phyloP scores from a whole-genome alignment of 35 echinoderm and acorn worm genomes.

The Apostichopus californicus region DNA sequence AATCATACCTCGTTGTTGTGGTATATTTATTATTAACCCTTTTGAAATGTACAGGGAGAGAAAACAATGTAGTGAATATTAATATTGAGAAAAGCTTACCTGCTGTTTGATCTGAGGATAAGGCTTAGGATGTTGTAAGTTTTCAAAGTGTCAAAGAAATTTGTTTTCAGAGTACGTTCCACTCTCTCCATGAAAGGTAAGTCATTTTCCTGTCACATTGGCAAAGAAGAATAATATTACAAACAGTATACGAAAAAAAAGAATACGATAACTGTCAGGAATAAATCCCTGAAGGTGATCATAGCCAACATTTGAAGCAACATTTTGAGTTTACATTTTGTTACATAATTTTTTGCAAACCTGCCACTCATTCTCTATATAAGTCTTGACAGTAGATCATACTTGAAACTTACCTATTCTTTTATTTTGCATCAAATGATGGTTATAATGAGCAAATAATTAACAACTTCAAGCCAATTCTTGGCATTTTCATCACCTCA shows the following conservation, averaged over 20 bases:
- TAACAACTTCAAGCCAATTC: no score
- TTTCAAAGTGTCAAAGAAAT: constrained; percentile 54
- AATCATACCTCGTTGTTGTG: no score
- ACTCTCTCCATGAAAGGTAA: constrained; percentile 67
- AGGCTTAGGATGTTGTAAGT: constrained; percentile 54
- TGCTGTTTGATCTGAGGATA: constrained; percentile 62
- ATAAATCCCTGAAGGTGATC: neutral
- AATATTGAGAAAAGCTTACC: constrained; percentile 30
- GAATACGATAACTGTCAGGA: neutral
- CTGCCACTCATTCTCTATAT: no score
- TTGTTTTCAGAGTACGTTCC: constrained; percentile 55
- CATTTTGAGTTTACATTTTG: neutral
- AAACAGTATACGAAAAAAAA: neutral
- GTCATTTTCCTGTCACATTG: constrained; percentile 15
- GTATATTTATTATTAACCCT: no score
- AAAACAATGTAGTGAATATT: no score
- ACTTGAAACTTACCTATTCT: no score
- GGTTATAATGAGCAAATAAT: no score
- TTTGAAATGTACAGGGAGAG: no score
- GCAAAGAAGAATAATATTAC: neutral
- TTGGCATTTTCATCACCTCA: no score
- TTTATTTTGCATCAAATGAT: no score
- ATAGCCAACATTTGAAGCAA: neutral
- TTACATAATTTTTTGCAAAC: neutral
- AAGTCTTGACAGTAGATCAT: no score